Evolutionary conservation across 2,888 invertebrate species (phyloP).

Genomic region (Sinohyriopsis cumingii): DNA sequence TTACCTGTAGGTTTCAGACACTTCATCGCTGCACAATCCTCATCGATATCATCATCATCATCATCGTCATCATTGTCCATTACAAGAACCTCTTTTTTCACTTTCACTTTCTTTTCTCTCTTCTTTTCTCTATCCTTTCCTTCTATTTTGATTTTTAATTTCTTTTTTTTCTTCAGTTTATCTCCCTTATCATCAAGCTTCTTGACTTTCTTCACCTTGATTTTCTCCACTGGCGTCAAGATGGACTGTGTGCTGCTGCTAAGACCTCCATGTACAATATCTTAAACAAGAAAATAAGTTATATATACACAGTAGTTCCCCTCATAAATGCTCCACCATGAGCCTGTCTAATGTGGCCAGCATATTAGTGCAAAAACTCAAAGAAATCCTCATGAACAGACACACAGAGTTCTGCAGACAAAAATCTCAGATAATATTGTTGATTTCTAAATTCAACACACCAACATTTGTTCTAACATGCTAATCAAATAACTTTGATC

Average conservation of each 20-base stretch:
- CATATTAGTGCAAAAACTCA: too few species aligned
- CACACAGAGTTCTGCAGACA: too few species aligned
- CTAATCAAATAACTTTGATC: too few species aligned
- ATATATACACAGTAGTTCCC: too few species aligned
- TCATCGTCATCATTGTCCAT: constrained; percentile 34
- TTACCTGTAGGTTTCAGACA: constrained; percentile 67
- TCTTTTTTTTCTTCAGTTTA: constrained; percentile 57
- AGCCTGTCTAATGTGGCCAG: too few species aligned
- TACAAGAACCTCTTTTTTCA: constrained; percentile 44
- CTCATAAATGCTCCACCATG: too few species aligned
- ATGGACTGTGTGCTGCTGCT: neutral
- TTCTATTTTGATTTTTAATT: constrained; percentile 37
- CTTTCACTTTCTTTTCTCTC: constrained; percentile 51
- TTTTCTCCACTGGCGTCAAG: constrained; percentile 32
- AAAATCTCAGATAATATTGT: too few species aligned
- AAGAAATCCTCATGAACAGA: too few species aligned
- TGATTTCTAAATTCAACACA: too few species aligned
- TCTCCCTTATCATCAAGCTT: constrained; percentile 31
- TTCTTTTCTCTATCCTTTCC: constrained; percentile 50
- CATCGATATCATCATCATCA: constrained; percentile 61
- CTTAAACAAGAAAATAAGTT: too few species aligned
- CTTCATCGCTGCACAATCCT: constrained; percentile 67
- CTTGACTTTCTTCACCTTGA: constrained; percentile 40
- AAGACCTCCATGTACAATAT: too few species aligned
- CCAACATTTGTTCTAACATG: too few species aligned